A percentile compares a stretch with the other conserved stretches of the same genome.
Evolutionary conservation across 2,888 invertebrate species (phyloP).

Genomic region (Torymus tubicola): DNA sequence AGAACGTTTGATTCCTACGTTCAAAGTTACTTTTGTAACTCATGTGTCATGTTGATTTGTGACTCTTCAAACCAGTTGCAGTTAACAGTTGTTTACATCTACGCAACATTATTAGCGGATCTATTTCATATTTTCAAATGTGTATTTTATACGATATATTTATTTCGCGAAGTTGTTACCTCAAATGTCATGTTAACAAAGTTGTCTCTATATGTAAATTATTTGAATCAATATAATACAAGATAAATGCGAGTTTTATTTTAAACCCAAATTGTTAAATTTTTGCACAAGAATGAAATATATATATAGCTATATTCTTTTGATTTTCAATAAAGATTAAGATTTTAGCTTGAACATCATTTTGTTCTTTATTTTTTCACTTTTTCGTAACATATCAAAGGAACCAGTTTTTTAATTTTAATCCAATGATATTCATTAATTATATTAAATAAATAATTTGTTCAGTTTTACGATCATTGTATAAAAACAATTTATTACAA

Average conservation of each 20-base stretch:
- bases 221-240: constrained; percentile 49
- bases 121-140: constrained; percentile 58
- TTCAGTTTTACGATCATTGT: constrained; percentile 28
- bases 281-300: constrained; percentile 15
- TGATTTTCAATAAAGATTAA: constrained; percentile 25
- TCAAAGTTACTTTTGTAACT: constrained; percentile 46
- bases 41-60: constrained; percentile 42
- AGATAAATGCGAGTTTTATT: constrained; percentile 48
- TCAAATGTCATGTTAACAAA: constrained; percentile 54
- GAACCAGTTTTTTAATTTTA: constrained; percentile 8
- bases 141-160: constrained; percentile 59
- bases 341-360: constrained; percentile 22
- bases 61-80: constrained; percentile 37
- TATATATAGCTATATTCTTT: constrained; percentile 17
- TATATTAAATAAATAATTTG: constrained; percentile 14
- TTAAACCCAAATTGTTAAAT: constrained; percentile 29
- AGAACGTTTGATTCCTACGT: constrained; percentile 35
- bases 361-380: constrained; percentile 18
- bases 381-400: constrained; percentile 4
- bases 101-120: constrained; percentile 47
- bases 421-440: background rate
- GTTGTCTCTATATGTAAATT: constrained; percentile 53
- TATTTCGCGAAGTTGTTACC: constrained; percentile 56
- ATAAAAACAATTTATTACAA: constrained; percentile 44
- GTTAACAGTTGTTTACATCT: constrained; percentile 47